Evolutionary conservation across 2,113 vertebrate genomes (phyloP), one percentile per base, ranked within the genome.

Genomic region (Prolemur simus): DNA sequence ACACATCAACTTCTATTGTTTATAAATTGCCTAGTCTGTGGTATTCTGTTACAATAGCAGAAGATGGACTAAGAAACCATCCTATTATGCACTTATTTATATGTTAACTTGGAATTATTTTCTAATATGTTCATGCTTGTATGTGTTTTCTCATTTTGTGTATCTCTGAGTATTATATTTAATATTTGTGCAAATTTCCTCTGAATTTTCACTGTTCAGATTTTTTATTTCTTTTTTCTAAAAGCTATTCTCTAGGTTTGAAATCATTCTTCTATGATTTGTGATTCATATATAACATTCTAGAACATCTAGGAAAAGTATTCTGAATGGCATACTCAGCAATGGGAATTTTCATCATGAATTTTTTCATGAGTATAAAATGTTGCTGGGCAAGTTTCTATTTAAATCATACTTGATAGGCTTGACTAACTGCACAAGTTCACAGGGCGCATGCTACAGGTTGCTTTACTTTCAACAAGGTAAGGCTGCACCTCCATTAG

Each of bases 321-420:
- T 64, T 93, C 85, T 81, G 63, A 93, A 77, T 39, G 37, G 63
- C 21, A 10, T 60, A 60, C 32, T 91, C 42, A 86, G 49, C 45
- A 64, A 60, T 66, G 68, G 29, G 74, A 83, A 73, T 82, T 77
- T 49, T 96, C 52, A 56, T 82, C 42, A 81, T 60, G 64, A 82
- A 73, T 93, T 95, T 85, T 93, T 80, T 87, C 23, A 17, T 8
- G 69, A 90, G 91, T 87, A 45, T 68, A 74, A 94, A 94, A 97
- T 91, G 95, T 87, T 97, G 97, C 89, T 25, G 39, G 87, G 64
- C 97, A 87, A 92, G 97, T 98, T 98, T 97, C 96, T 97, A 87
- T 97, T 96, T 97, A 93, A 88, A 77, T 96, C 63, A 54, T 25
- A 21, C 49, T 93, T 0, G 29, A 39, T 84, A 49, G 49, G 83